phyloP scores from a whole-genome alignment of 2,888 invertebrate species.

The Strigamia crassipes region DNA sequence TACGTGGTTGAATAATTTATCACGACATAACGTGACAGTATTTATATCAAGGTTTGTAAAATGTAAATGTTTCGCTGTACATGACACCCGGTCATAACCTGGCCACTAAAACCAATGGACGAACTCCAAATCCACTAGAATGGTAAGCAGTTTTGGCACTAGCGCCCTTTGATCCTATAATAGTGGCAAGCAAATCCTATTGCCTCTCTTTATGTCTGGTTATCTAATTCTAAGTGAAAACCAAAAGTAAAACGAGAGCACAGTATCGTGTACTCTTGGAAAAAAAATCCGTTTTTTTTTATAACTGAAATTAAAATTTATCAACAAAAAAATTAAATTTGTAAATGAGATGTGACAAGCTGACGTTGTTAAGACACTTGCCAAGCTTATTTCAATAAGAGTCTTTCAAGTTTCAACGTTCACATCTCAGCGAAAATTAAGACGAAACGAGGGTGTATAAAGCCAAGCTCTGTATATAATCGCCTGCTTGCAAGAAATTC shows the following conservation, averaged over 20 bases:
- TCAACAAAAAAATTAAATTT: no score
- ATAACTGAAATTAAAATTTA: no score
- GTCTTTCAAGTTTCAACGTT: background rate
- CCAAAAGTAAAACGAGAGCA: background rate
- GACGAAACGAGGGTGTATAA: background rate
- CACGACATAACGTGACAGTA: background rate
- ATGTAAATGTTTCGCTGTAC: background rate
- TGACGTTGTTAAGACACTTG: background rate
- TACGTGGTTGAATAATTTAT: background rate
- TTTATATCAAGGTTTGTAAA: background rate
- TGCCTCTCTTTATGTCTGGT: background rate
- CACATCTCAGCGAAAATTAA: background rate
- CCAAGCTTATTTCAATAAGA: background rate
- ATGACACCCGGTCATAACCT: background rate
- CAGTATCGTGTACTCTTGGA: background rate
- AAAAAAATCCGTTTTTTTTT: no score
- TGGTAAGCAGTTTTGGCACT: background rate
- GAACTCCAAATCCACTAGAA: background rate
- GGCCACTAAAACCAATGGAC: background rate
- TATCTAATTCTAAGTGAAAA: background rate
- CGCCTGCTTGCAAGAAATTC: background rate
- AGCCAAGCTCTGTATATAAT: background rate
- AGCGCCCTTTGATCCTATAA: constrained; percentile 1
- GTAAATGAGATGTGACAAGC: no score
- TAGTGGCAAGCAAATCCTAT: background rate